Conservation (phyloP, 2,888 invertebrate genomes). For the Ormyrus rosae region DNA sequence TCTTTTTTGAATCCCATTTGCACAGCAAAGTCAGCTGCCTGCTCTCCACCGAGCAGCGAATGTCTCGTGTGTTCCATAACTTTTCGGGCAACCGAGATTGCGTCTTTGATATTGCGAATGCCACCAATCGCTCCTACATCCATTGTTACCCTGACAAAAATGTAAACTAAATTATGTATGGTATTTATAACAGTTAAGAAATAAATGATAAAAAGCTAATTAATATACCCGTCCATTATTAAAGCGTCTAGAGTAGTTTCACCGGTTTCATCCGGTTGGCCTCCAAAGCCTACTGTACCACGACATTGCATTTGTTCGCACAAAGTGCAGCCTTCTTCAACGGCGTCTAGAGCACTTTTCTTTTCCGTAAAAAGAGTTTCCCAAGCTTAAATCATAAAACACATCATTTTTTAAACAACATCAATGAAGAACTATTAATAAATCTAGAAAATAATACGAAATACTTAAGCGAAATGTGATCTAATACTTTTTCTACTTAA, state of each 20-base stretch:
- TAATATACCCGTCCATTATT: constrained; percentile 94
- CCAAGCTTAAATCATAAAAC: constrained; percentile 82
- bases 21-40: constrained; percentile 92
- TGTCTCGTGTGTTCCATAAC: constrained; percentile 94
- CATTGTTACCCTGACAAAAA: constrained; percentile 80
- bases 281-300: constrained; percentile 96
- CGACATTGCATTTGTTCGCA: constrained; percentile 95
- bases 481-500: too few species aligned
- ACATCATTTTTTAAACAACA: constrained; percentile 58
- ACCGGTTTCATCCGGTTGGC: constrained; percentile 96
- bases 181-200: background rate
- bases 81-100: constrained; percentile 91
- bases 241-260: constrained; percentile 98
- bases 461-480: too few species aligned
- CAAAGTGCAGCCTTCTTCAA: constrained; percentile 89
- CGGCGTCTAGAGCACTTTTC: constrained; percentile 86
- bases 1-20: constrained; percentile 92
- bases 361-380: constrained; percentile 77
- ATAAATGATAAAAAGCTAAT: background rate
- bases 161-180: too few species aligned
- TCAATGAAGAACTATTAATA: too few species aligned
- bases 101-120: constrained; percentile 88
- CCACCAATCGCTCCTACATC: constrained; percentile 94
- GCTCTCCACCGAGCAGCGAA: constrained; percentile 91
- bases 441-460: too few species aligned